Percentiles rank a stretch among this genome's conserved stretches.
Conservation (phyloP, 2,797 vertebrate genomes). For the Myotis myotis region DNA sequence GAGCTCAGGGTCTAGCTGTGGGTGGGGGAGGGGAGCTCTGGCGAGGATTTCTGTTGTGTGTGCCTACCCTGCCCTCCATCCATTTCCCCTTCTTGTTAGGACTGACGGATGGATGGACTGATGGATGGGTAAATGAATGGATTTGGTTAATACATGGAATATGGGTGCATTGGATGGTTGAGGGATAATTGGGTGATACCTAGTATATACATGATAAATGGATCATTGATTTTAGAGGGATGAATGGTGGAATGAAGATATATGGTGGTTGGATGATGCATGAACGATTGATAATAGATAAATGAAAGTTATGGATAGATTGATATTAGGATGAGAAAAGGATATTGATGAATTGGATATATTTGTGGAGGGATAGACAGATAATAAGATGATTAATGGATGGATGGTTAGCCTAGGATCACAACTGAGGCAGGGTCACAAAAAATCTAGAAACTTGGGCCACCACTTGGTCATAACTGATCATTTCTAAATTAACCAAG, state of each 20-base stretch:
- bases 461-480: background rate
- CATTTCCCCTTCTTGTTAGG: background rate
- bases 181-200: background rate
- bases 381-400: background rate
- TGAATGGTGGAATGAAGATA: background rate
- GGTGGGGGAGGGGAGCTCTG: fast-evolving
- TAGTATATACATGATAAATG: too few species aligned
- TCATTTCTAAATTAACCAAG: background rate
- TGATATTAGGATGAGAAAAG: background rate
- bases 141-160: too few species aligned
- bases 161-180: too few species aligned
- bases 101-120: background rate
- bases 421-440: background rate
- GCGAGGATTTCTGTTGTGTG: fast-evolving
- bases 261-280: background rate
- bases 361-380: fast-evolving
- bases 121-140: background rate
- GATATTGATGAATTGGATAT: background rate
- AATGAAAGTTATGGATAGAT: background rate
- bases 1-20: fast-evolving
- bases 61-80: background rate
- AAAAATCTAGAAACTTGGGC: background rate
- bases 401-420: background rate
- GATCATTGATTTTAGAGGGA: background rate
- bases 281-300: background rate